Conservation (phyloP, 1,140 invertebrate genomes). For the Trigoniulus corallinus region DNA sequence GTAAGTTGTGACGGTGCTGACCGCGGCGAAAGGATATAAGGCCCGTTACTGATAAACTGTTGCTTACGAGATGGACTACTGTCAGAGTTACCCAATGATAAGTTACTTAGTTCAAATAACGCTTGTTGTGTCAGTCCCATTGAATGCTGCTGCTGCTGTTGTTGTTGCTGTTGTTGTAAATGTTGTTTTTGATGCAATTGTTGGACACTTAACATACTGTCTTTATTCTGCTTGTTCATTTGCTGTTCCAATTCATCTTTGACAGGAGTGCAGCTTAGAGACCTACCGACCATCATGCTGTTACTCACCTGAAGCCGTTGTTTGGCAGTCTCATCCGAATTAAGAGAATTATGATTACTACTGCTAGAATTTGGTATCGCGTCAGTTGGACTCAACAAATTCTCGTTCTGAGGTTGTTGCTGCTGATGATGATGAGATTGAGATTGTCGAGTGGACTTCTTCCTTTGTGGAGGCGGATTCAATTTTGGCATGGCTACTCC, state of each 20-base stretch:
- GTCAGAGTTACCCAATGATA: no score
- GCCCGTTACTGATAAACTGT: neutral
- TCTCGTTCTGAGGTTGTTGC: constrained; percentile 8
- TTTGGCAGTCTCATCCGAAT: constrained; percentile 2
- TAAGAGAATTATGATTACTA: constrained; percentile 7
- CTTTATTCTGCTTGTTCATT: neutral
- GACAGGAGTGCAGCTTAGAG: no score
- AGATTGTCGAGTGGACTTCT: constrained; percentile 3
- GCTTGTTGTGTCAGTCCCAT: neutral
- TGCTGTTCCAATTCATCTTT: neutral
- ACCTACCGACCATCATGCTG: no score
- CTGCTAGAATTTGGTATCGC: constrained; percentile 1
- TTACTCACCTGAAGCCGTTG: neutral
- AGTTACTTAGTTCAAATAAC: constrained; percentile 1
- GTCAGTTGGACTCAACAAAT: constrained; percentile 14
- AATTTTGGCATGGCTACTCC: neutral
- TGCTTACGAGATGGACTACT: neutral
- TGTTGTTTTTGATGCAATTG: no score
- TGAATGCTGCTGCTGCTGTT: no score
- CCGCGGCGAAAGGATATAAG: neutral
- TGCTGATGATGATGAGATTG: constrained; percentile 8
- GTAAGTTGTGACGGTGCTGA: neutral
- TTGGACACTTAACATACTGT: no score
- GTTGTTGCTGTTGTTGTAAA: no score
- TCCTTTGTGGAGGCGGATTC: constrained; percentile 6